Evolutionary conservation across 2,113 vertebrate species (phyloP).

Genomic region (Hippocampus zosterae): DNA sequence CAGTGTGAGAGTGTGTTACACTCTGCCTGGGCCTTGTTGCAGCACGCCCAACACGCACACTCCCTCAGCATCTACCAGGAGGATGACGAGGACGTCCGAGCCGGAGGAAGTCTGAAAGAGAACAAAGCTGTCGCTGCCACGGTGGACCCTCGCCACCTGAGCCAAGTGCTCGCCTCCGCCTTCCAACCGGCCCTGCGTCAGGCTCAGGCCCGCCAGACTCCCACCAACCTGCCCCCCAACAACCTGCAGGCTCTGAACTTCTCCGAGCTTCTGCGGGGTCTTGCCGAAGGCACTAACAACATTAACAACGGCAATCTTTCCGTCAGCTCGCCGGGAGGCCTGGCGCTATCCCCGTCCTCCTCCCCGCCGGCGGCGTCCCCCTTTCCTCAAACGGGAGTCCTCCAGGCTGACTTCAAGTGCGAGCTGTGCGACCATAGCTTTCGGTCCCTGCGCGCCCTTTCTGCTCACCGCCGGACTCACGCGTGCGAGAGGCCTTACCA

Average conservation of each 20-base stretch:
- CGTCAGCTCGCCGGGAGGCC: conserved; percentile 26
- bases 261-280: conserved; percentile 68
- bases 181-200: conserved; percentile 56
- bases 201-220: conserved; percentile 42
- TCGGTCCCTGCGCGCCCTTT: conserved; percentile 65
- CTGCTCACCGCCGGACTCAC: conserved; percentile 73
- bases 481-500: conserved; percentile 72
- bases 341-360: conserved; percentile 55
- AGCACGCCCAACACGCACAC: conserved; percentile 74
- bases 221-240: conserved; percentile 35
- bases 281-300: conserved; percentile 61
- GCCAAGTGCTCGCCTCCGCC: conserved; percentile 84
- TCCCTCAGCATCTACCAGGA: conserved; percentile 76
- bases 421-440: conserved; percentile 72
- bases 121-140: conserved; percentile 74
- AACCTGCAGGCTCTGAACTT: conserved; percentile 85
- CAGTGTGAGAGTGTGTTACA: conserved; percentile 68
- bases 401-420: conserved; percentile 56
- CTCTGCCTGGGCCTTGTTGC: conserved; percentile 71
- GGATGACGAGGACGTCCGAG: conserved; percentile 39
- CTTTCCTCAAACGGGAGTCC: conserved; percentile 50
- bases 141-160: conserved; percentile 90
- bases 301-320: neutral
- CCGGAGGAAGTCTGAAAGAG: conserved; percentile 77
- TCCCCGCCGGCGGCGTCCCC: conserved; percentile 66